Evolutionary conservation across 2,797 vertebrate species (phyloP).

Genomic region (Sibirionetta formosa): DNA sequence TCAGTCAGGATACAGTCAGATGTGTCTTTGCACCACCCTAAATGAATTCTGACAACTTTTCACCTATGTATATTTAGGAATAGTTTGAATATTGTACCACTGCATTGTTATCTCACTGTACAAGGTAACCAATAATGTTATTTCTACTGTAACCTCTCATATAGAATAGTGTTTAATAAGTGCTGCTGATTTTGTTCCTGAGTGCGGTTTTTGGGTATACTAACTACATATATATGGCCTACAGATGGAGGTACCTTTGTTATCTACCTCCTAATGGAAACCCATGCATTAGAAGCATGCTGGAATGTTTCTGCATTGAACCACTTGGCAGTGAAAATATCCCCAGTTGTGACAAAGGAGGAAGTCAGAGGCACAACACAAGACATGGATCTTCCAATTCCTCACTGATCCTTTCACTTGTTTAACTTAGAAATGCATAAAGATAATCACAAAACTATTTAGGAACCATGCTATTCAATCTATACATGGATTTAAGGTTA

Average conservation of each 20-base stretch:
- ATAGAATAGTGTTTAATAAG: not conserved
- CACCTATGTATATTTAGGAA: not conserved
- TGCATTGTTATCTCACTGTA: not conserved
- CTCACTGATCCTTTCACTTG: not conserved
- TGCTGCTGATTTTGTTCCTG: not conserved
- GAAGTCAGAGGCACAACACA: not conserved
- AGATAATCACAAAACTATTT: not conserved
- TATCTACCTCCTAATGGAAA: not conserved
- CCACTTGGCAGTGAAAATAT: not conserved
- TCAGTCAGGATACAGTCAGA: not conserved
- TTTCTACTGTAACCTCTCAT: not conserved
- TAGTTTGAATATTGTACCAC: not conserved
- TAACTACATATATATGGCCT: not conserved
- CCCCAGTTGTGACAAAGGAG: not conserved
- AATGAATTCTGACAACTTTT: not conserved
- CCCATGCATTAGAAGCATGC: not conserved
- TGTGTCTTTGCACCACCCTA: not conserved
- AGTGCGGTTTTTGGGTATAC: not conserved
- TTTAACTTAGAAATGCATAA: not conserved
- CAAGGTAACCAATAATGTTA: not conserved
- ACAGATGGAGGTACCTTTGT: not conserved
- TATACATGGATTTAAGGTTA: not conserved
- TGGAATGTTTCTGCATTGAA: not conserved
- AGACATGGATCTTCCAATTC: not conserved
- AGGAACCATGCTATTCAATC: not conserved